phyloP scores from a whole-genome alignment of 2,797 vertebrate species.

The Erithacus rubecula region DNA sequence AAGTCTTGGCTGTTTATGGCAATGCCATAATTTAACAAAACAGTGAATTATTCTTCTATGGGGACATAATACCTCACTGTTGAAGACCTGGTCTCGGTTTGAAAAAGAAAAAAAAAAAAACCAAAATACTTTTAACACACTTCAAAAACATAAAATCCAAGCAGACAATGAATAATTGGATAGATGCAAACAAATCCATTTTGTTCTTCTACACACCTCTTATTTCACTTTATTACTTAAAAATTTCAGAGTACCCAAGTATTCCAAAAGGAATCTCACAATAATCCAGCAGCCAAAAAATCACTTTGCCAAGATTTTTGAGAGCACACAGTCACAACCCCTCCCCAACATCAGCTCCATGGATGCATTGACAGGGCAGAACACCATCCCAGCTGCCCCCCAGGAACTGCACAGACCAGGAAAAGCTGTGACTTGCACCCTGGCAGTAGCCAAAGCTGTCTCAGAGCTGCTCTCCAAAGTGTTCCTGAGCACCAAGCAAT shows the following conservation, averaged over 20 bases:
- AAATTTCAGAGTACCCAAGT: background rate
- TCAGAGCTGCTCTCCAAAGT: background rate
- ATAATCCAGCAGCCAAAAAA: background rate
- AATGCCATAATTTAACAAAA: background rate
- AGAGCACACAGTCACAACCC: background rate
- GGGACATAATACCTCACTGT: background rate
- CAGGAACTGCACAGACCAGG: fast-evolving
- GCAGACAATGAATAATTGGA: background rate
- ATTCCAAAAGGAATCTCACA: background rate
- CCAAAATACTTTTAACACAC: background rate
- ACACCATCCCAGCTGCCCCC: background rate
- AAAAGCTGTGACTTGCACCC: fast-evolving
- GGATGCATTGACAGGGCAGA: background rate
- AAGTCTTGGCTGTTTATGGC: fast-evolving
- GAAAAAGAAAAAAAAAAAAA: too few relatives aligned
- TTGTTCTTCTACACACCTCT: fast-evolving
- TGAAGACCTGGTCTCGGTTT: background rate
- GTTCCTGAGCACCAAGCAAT: background rate
- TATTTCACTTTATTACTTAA: background rate
- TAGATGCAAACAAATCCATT: background rate
- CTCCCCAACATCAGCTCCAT: fast-evolving
- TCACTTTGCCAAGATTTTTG: background rate
- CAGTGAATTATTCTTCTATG: background rate
- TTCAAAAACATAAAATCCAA: background rate
- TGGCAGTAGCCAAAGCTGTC: background rate